A percentile compares a stretch with the other conserved stretches of the same genome.
Evolutionary conservation across 2,888 invertebrate species (phyloP).

Genomic region (Eupsilia transversa): DNA sequence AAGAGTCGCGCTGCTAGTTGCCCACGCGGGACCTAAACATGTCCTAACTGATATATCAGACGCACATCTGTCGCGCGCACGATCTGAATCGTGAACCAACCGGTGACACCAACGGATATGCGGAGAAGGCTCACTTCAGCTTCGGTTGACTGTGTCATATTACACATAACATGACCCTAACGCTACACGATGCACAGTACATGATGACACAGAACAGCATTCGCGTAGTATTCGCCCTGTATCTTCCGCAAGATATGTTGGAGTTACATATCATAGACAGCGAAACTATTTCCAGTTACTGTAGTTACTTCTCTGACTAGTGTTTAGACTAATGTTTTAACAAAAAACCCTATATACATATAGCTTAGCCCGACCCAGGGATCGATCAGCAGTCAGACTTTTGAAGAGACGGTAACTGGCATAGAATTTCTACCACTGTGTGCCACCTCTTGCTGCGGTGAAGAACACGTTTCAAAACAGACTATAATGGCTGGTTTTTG

Average conservation of each 20-base stretch:
- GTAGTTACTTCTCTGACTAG: not conserved
- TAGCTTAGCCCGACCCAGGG: not conserved
- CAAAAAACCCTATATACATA: not conserved
- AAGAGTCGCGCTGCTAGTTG: slow-evolving; percentile 49
- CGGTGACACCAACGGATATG: slow-evolving; percentile 6
- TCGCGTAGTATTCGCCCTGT: not conserved
- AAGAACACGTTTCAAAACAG: not conserved
- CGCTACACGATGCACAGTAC: not conserved
- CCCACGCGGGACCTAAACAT: slow-evolving; percentile 61
- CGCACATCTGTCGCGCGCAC: slow-evolving; percentile 80
- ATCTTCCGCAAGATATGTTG: not conserved
- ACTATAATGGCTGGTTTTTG: no score
- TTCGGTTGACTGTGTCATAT: not conserved
- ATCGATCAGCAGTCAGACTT: not conserved
- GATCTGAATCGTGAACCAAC: slow-evolving; percentile 74
- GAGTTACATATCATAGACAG: not conserved
- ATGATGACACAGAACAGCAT: no score
- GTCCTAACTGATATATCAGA: slow-evolving; percentile 80
- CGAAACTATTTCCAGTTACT: not conserved
- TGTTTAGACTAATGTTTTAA: not conserved
- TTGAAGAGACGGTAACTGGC: not conserved
- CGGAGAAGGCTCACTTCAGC: slow-evolving; percentile 28
- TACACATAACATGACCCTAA: not conserved
- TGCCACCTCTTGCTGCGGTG: not conserved
- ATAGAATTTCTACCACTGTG: not conserved